These are phyloP conservation scores for Montifringilla adamsi DNA, from an alignment of 2,113 vertebrate genomes.

Conservation along the genomic window DNA sequence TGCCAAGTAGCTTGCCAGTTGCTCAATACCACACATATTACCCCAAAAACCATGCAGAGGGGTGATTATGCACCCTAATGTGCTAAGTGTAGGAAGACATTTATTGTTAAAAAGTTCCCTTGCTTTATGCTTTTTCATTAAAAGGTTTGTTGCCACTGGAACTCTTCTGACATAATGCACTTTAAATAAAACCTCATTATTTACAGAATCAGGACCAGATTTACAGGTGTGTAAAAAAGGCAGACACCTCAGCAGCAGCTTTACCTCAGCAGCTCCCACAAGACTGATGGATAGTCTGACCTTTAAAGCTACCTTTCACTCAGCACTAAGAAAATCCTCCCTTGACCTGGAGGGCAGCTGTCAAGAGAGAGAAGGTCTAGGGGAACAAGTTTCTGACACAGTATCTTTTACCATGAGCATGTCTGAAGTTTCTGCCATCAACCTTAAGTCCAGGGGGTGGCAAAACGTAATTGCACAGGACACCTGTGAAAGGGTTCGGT, in stretches of 20 bases:
- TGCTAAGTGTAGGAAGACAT: constrained; percentile 4
- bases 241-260: not conserved
- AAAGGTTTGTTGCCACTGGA: not conserved
- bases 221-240: not conserved
- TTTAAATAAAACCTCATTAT: not conserved
- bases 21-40: not conserved
- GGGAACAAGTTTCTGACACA: not conserved
- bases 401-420: not conserved
- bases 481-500: not conserved
- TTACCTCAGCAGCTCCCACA: not conserved
- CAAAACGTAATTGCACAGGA: not conserved
- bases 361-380: not conserved
- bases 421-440: not conserved
- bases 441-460: not conserved
- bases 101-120: constrained; percentile 37
- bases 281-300: not conserved
- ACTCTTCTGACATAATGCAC: not conserved
- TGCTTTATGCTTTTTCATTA: constrained; percentile 19
- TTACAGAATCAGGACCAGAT: not conserved
- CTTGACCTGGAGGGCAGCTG: not conserved
- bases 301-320: not conserved
- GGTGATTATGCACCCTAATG: constrained; percentile 27
- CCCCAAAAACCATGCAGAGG: not conserved
- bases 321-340: not conserved
- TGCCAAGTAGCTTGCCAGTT: constrained; percentile 12